phyloP scores from a whole-genome alignment of 2,888 invertebrate genomes.

The Ornithoptera alexandrae region DNA sequence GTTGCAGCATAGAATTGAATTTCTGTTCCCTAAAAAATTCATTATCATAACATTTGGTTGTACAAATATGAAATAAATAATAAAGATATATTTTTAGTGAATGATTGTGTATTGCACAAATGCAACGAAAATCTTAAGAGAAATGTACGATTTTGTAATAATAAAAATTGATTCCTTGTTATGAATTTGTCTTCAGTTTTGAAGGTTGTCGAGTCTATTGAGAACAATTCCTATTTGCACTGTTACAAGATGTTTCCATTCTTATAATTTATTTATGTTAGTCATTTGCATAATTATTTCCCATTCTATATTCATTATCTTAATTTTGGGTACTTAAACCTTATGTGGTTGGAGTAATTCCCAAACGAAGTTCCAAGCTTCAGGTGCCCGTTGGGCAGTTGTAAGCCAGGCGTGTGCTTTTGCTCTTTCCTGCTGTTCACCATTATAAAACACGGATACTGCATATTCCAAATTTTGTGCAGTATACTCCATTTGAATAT shows the following conservation, averaged over 20 bases:
- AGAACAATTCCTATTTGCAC: neutral
- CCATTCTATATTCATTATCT: no score
- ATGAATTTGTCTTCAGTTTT: neutral
- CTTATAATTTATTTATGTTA: no score
- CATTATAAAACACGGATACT: conserved; percentile 83
- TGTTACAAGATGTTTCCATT: no score
- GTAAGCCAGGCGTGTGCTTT: conserved; percentile 93
- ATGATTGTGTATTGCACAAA: neutral
- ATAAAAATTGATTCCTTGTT: neutral
- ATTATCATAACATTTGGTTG: neutral
- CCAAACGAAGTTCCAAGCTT: conserved; percentile 97
- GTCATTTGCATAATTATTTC: no score
- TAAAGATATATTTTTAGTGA: no score
- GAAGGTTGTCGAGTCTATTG: neutral
- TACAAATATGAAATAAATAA: neutral
- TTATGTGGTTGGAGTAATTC: conserved; percentile 89
- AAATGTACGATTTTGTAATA: neutral
- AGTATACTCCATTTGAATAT: conserved; percentile 79
- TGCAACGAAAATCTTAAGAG: neutral
- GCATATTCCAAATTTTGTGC: conserved; percentile 84
- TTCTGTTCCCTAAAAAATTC: conserved; percentile 85
- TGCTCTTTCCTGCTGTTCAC: conserved; percentile 82
- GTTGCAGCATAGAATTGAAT: conserved; percentile 97
- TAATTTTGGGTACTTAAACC: conserved; percentile 68
- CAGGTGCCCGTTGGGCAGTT: conserved; percentile 89